Conservation (phyloP, 2,888 invertebrate species). For the Noctua comes region DNA sequence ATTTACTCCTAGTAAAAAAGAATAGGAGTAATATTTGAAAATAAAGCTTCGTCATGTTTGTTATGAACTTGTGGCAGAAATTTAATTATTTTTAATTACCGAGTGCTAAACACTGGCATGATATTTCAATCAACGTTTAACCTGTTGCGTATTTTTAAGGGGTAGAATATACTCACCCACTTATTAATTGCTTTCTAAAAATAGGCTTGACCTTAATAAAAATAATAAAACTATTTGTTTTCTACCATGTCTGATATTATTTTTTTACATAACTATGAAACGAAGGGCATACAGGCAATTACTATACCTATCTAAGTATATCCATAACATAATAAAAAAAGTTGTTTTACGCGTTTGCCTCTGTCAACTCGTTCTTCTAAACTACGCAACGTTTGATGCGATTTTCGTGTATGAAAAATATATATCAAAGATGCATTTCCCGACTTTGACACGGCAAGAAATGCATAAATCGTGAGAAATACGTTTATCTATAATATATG, state of each 20-base stretch:
- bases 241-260: too few relatives aligned
- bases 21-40: background rate
- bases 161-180: background rate
- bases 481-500: background rate
- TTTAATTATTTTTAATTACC: constrained; percentile 22
- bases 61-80: background rate
- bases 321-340: too few relatives aligned
- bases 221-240: background rate
- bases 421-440: background rate
- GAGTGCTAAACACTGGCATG: background rate
- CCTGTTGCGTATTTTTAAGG: constrained; percentile 38
- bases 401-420: background rate
- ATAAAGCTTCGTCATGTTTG: background rate
- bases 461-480: background rate
- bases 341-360: too few relatives aligned
- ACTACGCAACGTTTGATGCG: background rate
- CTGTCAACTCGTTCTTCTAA: background rate
- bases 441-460: background rate
- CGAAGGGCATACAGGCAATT: too few relatives aligned
- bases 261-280: too few relatives aligned
- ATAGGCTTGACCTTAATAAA: background rate
- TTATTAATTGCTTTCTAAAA: constrained; percentile 9
- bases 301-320: too few relatives aligned
- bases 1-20: background rate
- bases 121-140: constrained; percentile 20